Conservation (phyloP, 2,113 vertebrate genomes). For the Oncorhynchus kisutch region DNA sequence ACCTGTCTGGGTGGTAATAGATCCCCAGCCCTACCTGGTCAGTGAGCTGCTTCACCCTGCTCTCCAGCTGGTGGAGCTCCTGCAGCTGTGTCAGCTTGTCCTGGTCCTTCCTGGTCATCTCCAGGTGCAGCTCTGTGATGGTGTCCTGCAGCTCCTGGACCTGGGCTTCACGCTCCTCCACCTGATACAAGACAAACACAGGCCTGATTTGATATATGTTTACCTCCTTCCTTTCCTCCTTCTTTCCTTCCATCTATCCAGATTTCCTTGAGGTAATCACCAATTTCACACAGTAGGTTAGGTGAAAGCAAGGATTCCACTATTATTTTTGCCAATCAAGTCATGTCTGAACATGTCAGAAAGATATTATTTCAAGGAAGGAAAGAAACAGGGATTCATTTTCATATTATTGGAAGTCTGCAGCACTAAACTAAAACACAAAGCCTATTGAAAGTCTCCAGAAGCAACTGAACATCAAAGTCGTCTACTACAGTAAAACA, state of each 20-base stretch:
- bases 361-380: no score
- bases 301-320: no score
- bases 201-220: not conserved
- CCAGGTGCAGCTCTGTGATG: constrained; percentile 53
- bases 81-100: constrained; percentile 49
- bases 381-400: no score
- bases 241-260: no score
- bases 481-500: not conserved
- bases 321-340: no score
- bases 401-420: not conserved
- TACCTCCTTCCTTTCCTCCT: no score
- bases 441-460: not conserved
- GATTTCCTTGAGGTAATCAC: not conserved
- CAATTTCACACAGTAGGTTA: not conserved
- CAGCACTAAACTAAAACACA: not conserved
- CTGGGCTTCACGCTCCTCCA: constrained; percentile 55
- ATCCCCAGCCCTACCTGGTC: constrained; percentile 30
- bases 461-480: not conserved
- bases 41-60: constrained; percentile 40
- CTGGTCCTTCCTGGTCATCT: constrained; percentile 55
- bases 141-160: constrained; percentile 55
- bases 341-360: no score
- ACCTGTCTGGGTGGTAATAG: no score
- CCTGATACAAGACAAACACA: constrained; percentile 31
- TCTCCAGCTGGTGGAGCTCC: constrained; percentile 49